phyloP scores from a whole-genome alignment of 2,888 invertebrate species.

The Lycophotia porphyrea region DNA sequence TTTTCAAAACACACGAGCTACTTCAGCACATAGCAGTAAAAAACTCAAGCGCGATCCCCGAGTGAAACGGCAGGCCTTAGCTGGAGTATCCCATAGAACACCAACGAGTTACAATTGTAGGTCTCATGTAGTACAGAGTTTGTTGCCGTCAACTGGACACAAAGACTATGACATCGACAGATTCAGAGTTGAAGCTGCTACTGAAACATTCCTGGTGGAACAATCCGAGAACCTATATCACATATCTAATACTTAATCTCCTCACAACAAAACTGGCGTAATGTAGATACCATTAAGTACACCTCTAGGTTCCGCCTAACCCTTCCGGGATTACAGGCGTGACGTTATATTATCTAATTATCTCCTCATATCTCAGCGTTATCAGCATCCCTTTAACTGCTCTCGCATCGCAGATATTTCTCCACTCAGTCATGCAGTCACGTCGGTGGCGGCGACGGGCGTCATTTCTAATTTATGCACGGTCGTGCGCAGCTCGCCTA shows the following conservation, averaged over 20 bases:
- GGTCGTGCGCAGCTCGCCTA: constrained; percentile 81
- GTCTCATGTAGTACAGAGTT: background rate
- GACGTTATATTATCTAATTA: constrained; percentile 15
- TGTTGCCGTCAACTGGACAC: background rate
- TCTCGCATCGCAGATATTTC: constrained; percentile 52
- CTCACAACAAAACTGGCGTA: background rate
- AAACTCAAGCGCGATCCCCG: background rate
- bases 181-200: background rate
- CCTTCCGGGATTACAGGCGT: background rate
- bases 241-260: background rate
- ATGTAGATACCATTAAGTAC: background rate
- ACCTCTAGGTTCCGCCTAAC: background rate
- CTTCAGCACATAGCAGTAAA: background rate
- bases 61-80: background rate
- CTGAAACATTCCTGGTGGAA: background rate
- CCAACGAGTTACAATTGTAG: background rate
- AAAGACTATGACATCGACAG: background rate
- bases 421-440: constrained; percentile 62
- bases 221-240: background rate
- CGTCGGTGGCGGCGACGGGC: constrained; percentile 65
- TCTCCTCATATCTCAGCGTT: constrained; percentile 12
- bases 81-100: background rate
- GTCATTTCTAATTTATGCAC: constrained; percentile 84
- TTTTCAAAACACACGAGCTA: background rate
- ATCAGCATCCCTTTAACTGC: constrained; percentile 38